Evolutionary conservation across 1,140 invertebrate genomes (phyloP).

Genomic region (Globodera ellingtonae): DNA sequence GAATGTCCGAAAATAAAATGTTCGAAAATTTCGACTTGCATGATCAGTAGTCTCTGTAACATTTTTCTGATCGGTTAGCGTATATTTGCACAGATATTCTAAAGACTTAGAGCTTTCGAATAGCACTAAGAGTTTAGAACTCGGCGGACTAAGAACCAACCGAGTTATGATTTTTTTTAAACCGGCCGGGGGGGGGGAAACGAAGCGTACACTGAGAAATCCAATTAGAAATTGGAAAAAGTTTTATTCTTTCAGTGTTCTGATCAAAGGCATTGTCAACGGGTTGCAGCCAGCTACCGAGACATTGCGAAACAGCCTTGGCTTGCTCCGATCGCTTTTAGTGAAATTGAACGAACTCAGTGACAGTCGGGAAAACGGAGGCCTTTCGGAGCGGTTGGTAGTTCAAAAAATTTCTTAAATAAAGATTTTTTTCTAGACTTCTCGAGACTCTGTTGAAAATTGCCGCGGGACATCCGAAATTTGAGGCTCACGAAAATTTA

Average conservation of each 20-base stretch:
- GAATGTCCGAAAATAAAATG: not conserved
- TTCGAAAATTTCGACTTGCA: not conserved
- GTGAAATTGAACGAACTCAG: not conserved
- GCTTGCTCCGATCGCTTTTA: not conserved
- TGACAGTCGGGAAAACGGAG: not conserved
- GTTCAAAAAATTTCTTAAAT: not conserved
- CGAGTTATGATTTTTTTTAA: no score
- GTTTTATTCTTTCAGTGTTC: not conserved
- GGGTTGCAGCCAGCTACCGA: not conserved
- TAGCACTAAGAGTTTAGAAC: no score
- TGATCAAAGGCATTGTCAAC: constrained; percentile 13
- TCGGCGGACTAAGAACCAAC: no score
- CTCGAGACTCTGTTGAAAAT: constrained; percentile 16
- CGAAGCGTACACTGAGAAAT: no score
- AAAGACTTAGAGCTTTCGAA: no score
- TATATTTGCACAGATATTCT: no score
- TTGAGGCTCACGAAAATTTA: constrained; percentile 3
- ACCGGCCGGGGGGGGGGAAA: not conserved
- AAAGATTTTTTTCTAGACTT: not conserved
- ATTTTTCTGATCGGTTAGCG: no score
- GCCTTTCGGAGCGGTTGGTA: not conserved
- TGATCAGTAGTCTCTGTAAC: not conserved
- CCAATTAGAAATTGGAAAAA: not conserved
- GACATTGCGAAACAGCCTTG: not conserved
- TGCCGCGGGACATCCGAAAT: not conserved